A percentile compares a stretch with the other conserved stretches of the same genome.
phyloP scores from a whole-genome alignment of 2,888 invertebrate species.

The Amiota communis region DNA sequence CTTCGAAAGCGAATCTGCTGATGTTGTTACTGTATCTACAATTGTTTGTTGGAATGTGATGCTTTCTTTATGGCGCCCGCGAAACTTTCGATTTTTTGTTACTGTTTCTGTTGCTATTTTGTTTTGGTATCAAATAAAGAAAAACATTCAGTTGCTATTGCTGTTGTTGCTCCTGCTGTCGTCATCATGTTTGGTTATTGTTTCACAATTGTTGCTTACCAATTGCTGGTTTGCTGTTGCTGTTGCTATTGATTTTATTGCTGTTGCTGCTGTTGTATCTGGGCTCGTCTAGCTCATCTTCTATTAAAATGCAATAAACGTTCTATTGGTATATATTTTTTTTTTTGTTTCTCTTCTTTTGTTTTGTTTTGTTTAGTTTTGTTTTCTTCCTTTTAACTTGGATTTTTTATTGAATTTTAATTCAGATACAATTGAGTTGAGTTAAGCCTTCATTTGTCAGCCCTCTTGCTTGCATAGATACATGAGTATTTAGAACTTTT shows the following conservation, averaged over 20 bases:
- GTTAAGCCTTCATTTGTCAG: too few species aligned
- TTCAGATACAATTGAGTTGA: constrained; percentile 5
- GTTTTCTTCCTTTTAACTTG: not conserved
- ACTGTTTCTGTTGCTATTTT: not conserved
- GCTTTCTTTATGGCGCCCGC: not conserved
- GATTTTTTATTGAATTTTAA: constrained; percentile 13
- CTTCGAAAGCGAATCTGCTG: constrained; percentile 10
- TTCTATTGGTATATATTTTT: not conserved
- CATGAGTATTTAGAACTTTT: too few species aligned
- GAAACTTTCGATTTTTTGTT: constrained; percentile 17
- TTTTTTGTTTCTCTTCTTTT: not conserved
- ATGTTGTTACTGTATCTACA: too few species aligned
- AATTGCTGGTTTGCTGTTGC: not conserved
- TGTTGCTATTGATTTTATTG: not conserved
- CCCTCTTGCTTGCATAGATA: too few species aligned
- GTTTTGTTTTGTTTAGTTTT: not conserved
- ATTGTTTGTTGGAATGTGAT: too few species aligned
- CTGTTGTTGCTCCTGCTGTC: not conserved
- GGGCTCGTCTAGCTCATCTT: not conserved
- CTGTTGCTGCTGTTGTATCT: not conserved
- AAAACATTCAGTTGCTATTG: not conserved
- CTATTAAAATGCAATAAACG: constrained; percentile 16
- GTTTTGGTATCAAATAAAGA: not conserved
- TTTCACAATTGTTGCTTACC: constrained; percentile 10
- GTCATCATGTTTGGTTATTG: constrained; percentile 10